A percentile compares a stretch with the other conserved stretches of the same genome.
Evolutionary conservation across 2,113 vertebrate species (phyloP).

Genomic region (Cromileptes altivelis): DNA sequence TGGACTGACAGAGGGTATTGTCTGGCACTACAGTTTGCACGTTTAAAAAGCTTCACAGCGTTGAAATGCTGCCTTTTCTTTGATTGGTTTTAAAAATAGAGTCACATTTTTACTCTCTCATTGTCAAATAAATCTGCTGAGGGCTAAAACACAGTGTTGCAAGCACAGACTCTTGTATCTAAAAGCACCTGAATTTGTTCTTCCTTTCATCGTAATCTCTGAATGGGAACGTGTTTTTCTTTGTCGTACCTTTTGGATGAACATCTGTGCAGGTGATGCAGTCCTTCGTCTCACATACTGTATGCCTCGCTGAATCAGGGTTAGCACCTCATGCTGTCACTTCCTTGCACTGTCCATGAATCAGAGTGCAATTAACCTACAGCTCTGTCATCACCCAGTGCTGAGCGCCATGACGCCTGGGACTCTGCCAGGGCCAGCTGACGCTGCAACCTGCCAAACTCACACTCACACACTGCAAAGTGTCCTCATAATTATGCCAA

Average conservation of each 20-base stretch:
- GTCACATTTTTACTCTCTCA: neutral
- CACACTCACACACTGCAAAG: conserved; percentile 39
- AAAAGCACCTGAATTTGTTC: conserved; percentile 32
- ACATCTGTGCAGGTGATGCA: neutral
- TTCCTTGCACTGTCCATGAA: conserved; percentile 37
- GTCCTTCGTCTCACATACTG: conserved; percentile 3
- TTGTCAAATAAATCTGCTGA: neutral
- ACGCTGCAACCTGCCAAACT: conserved; percentile 51
- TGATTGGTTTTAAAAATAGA: neutral
- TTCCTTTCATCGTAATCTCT: conserved; percentile 13
- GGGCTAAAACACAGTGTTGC: too few species aligned
- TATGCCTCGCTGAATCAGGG: conserved; percentile 25
- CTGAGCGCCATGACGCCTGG: conserved; percentile 32
- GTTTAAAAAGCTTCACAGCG: conserved; percentile 54
- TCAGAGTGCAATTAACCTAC: conserved; percentile 55
- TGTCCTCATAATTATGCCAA: conserved; percentile 37
- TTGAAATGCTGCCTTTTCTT: conserved; percentile 13
- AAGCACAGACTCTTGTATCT: neutral
- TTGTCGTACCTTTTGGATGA: neutral
- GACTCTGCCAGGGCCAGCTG: conserved; percentile 47
- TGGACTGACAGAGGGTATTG: conserved; percentile 8
- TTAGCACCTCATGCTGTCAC: conserved; percentile 41
- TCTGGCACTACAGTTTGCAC: conserved; percentile 21
- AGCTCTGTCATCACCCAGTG: conserved; percentile 36
- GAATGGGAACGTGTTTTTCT: conserved; percentile 21